A percentile compares a stretch with the other conserved stretches of the same genome.
Evolutionary conservation across 2,113 vertebrate species (phyloP).

Genomic region (Hippocampus zosterae): DNA sequence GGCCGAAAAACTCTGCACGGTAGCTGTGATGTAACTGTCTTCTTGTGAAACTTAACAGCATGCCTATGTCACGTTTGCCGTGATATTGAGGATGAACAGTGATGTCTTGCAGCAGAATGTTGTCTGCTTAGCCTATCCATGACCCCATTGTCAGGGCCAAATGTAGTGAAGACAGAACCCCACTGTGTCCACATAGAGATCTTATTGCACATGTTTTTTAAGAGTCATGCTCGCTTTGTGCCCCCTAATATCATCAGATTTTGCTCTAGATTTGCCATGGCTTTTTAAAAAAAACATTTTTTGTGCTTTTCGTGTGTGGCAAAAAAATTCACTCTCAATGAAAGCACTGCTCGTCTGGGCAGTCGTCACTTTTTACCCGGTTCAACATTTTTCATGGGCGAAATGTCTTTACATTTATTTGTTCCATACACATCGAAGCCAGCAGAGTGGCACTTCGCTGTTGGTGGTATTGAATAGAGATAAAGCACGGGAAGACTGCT

Average conservation of each 20-base stretch:
- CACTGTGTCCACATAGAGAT: constrained; percentile 47
- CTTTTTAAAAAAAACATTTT: too few species aligned
- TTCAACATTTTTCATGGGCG: constrained; percentile 60
- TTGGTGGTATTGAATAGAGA: background rate
- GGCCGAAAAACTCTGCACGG: background rate
- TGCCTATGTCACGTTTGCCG: constrained; percentile 3
- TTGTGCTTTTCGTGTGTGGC: background rate
- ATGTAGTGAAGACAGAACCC: constrained; percentile 43
- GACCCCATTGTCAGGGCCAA: constrained; percentile 47
- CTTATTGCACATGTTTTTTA: constrained; percentile 31
- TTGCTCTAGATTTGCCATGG: constrained; percentile 12
- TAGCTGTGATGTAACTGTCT: constrained; percentile 11
- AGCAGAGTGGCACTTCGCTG: constrained; percentile 18
- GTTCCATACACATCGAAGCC: constrained; percentile 12
- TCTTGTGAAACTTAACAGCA: constrained; percentile 15
- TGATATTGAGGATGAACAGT: background rate
- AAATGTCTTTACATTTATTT: constrained; percentile 60
- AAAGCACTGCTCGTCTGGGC: constrained; percentile 16
- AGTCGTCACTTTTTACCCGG: constrained; percentile 50
- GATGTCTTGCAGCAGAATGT: constrained; percentile 18
- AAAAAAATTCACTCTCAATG: background rate
- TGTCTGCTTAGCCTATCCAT: constrained; percentile 26
- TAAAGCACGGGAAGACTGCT: background rate
- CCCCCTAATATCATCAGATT: constrained; percentile 20
- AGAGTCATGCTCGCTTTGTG: constrained; percentile 12